Evolutionary conservation across 2,888 invertebrate species (phyloP), one percentile per base, ranked within the genome.

Genomic region (Hylaea fasciaria): DNA sequence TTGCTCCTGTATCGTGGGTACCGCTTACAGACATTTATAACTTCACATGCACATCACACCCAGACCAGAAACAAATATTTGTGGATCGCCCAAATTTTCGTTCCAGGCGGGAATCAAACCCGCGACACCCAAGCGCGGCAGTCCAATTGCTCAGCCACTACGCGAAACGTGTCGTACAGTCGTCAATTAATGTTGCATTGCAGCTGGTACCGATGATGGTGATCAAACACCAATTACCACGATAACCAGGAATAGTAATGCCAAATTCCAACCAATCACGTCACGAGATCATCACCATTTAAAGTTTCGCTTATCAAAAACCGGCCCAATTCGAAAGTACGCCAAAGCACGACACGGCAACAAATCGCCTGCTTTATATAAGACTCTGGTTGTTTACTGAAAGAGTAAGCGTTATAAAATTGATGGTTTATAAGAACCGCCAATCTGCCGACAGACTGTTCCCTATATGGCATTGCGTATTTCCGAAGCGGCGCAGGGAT

Each of bases 401-500:
- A 77, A 72, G 73, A 77, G 69, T 63, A 51, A 58, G 69, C 69
- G 72, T 71, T 73, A 74, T 77, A 74, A 77, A 66, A 62, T 66
- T 48, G 58, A 79, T 73, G 70, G 81, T 82, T 84, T 80, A 79
- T 74, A 76, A 73, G 68, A 71, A 64, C 69, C 65, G 61, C 60
- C 68, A 65, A 69, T 69, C 17, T 37, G 9, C 64, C 53, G 29
- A 67, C 68, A 68, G 68, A 53, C 73, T 73, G 70, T 79, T 82
- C 78, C 71, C 62, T 70, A 72, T 72, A 82, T 80, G 81, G 65
- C 73, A 73, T 81, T 80, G 80, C 73, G 74, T 80, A 81, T 80
- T 81, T 79, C 69, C 69, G 69, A 77, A 69, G 32, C 35, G 32
- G 8, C 5, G 2, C 78, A 76, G 77, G 50, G 65, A 8, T 48